A percentile compares a stretch with the other conserved stretches of the same genome.
Conservation (phyloP, 2,888 invertebrate species). For the Amblyjoppa fuscipennis region DNA sequence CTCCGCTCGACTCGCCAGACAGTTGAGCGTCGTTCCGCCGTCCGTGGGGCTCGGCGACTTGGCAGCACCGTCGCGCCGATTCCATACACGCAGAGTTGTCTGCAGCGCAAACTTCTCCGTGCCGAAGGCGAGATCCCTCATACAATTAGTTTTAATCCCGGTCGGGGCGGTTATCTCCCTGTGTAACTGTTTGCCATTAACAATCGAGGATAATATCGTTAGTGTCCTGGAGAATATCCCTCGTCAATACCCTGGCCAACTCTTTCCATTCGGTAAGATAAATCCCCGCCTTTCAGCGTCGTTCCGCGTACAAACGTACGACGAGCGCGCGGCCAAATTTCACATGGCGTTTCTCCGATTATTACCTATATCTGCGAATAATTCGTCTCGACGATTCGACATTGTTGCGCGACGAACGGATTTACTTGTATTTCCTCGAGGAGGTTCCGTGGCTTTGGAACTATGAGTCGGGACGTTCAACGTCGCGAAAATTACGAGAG, state of each 20-base stretch:
- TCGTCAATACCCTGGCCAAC: slow-evolving; percentile 58
- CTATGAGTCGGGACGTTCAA: slow-evolving; percentile 43
- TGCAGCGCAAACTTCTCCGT: slow-evolving; percentile 75
- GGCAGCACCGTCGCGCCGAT: slow-evolving; percentile 75
- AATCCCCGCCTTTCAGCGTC: slow-evolving; percentile 60
- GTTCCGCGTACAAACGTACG: slow-evolving; percentile 41
- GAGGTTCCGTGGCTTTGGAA: background rate
- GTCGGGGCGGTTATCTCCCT: slow-evolving; percentile 71
- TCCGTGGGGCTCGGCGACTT: background rate
- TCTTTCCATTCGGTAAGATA: slow-evolving; percentile 66
- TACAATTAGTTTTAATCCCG: slow-evolving; percentile 65
- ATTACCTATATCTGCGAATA: slow-evolving; percentile 2
- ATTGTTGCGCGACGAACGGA: slow-evolving; percentile 15
- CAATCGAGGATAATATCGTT: slow-evolving; percentile 23
- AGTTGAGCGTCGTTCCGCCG: slow-evolving; percentile 13
- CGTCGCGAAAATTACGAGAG: slow-evolving; percentile 41
- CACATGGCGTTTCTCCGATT: slow-evolving; percentile 78
- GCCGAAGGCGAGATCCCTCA: slow-evolving; percentile 71
- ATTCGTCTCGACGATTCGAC: slow-evolving; percentile 3
- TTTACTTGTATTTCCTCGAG: slow-evolving; percentile 5
- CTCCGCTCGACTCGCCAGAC: background rate
- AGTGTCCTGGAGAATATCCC: slow-evolving; percentile 58
- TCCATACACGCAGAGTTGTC: slow-evolving; percentile 81
- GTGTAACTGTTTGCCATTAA: slow-evolving; percentile 56
- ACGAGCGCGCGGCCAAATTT: slow-evolving; percentile 69